A percentile compares a stretch with the other conserved stretches of the same genome.
These are phyloP conservation scores for Uropsilus gracilis DNA, from an alignment of 2,113 vertebrate genomes.

Conservation along the genomic window DNA sequence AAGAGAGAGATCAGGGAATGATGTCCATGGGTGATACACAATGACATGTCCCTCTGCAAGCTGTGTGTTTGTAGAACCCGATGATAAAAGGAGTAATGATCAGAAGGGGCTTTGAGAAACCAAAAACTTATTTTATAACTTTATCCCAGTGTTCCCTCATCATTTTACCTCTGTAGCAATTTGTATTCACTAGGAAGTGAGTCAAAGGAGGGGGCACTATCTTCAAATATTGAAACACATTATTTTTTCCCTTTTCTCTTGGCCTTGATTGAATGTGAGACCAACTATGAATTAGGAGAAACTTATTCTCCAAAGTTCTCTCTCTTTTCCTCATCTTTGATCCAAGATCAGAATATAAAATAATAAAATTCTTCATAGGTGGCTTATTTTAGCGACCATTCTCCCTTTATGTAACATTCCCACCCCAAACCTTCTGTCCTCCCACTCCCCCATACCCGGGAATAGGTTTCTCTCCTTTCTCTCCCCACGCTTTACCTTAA, in stretches of 20 bases:
- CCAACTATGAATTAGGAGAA: neutral
- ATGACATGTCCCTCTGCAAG: neutral
- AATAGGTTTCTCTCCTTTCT: neutral
- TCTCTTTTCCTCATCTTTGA: neutral
- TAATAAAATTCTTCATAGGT: neutral
- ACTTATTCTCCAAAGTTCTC: neutral
- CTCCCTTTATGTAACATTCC: neutral
- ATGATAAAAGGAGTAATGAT: neutral
- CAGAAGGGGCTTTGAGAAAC: neutral
- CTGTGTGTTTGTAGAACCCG: neutral
- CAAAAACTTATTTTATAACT: neutral
- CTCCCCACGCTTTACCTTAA: neutral
- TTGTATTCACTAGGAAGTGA: fast-evolving
- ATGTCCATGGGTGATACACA: neutral
- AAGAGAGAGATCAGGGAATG: neutral
- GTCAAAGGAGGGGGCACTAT: neutral
- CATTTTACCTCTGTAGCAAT: neutral
- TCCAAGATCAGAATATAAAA: neutral
- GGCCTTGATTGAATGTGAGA: neutral
- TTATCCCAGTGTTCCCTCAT: neutral
- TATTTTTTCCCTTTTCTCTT: neutral
- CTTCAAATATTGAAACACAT: neutral
- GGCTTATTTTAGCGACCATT: neutral
- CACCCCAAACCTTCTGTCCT: neutral
- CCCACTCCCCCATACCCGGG: neutral